These are phyloP conservation scores for Therioaphis trifolii DNA, from an alignment of 2,888 invertebrate genomes.

Conservation along the genomic window DNA sequence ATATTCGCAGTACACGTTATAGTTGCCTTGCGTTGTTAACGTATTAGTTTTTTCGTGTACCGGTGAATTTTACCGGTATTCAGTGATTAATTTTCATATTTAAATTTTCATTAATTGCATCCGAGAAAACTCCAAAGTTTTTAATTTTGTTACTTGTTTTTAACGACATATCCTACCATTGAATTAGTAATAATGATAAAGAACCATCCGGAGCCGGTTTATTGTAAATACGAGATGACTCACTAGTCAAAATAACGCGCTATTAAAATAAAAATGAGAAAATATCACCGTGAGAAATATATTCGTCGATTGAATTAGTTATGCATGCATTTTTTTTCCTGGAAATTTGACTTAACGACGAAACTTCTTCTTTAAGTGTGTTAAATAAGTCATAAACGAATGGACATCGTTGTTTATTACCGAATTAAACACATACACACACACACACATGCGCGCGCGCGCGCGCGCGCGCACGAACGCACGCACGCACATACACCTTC, in stretches of 20 bases:
- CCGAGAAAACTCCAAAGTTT: conserved; percentile 8
- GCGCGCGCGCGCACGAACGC: neutral
- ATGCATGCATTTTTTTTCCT: neutral
- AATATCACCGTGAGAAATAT: conserved; percentile 48
- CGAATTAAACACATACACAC: neutral
- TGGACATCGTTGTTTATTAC: conserved; percentile 32
- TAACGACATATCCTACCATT: conserved; percentile 15
- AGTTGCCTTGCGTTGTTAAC: neutral
- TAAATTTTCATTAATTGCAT: conserved; percentile 1
- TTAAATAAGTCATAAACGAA: conserved; percentile 44
- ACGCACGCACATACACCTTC: too few relatives aligned
- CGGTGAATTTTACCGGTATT: neutral
- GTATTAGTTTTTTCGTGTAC: neutral
- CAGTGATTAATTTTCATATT: too few relatives aligned
- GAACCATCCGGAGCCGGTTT: conserved; percentile 46
- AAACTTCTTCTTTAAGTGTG: conserved; percentile 8
- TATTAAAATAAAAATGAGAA: conserved; percentile 26
- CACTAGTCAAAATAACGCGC: conserved; percentile 18
- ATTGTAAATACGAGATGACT: conserved; percentile 23
- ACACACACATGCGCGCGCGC: neutral
- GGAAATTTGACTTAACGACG: conserved; percentile 16
- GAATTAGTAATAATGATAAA: neutral
- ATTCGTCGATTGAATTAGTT: conserved; percentile 23
- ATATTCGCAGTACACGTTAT: neutral
- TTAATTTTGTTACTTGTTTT: conserved; percentile 20